Conservation (phyloP, 2,113 vertebrate genomes). For the Strix uralensis region DNA sequence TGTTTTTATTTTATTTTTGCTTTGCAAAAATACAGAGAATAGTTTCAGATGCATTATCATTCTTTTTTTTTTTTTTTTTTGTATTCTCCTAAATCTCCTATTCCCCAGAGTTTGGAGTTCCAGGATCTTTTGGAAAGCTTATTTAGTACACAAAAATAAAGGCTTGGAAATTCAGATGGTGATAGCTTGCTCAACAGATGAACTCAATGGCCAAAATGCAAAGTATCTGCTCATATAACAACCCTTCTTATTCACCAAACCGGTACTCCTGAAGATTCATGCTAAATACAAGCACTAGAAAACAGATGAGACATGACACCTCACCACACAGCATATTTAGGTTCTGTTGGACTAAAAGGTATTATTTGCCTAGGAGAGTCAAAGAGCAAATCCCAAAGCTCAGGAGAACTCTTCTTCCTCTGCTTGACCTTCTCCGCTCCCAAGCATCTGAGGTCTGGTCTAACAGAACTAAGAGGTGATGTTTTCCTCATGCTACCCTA, state of each 20-base stretch:
- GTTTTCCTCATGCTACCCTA: not conserved
- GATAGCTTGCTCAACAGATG: not conserved
- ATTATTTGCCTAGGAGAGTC: not conserved
- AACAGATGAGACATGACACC: not conserved
- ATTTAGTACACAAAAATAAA: not conserved
- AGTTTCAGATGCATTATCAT: not conserved
- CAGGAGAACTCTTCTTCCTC: not conserved
- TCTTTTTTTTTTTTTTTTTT: not conserved
- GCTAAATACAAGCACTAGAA: not conserved
- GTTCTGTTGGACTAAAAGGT: not conserved
- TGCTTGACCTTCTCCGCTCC: not conserved
- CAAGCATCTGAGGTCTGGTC: not conserved
- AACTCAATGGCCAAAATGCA: not conserved
- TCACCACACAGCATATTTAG: not conserved
- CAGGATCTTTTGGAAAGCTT: not conserved
- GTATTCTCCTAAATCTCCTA: not conserved
- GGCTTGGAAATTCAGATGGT: not conserved
- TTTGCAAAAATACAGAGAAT: not conserved
- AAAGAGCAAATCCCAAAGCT: not conserved
- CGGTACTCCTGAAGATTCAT: not conserved
- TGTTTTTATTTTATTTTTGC: not conserved
- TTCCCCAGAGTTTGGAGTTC: not conserved
- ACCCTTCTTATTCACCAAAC: not conserved
- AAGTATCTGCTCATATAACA: not conserved
- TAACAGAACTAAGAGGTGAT: not conserved